Percentiles rank a stretch among this genome's conserved stretches.
phyloP scores from a whole-genome alignment of 2,797 vertebrate species.

The Ficedula albicollis region DNA sequence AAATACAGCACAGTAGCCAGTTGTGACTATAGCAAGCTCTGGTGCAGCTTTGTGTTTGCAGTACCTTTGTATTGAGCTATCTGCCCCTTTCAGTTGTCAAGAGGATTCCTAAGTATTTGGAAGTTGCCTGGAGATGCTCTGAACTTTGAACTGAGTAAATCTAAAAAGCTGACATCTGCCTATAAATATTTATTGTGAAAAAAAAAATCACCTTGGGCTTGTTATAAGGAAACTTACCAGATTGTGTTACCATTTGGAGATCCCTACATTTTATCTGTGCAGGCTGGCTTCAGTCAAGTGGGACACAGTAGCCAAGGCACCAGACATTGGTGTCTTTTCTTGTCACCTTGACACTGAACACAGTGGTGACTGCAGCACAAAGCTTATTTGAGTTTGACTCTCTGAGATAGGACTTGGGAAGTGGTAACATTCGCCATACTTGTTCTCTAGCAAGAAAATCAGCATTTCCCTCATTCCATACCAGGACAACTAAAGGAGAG shows the following conservation, averaged over 20 bases:
- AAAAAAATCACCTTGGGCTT: neutral
- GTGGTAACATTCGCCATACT: neutral
- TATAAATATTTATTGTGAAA: neutral
- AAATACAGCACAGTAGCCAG: neutral
- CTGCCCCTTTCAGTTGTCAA: neutral
- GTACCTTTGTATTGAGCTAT: neutral
- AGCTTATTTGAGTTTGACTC: neutral
- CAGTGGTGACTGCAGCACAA: neutral
- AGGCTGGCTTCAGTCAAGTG: neutral
- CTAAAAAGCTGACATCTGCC: neutral
- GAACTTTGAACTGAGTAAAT: neutral
- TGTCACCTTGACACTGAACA: neutral
- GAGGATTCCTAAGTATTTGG: neutral
- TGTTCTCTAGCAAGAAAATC: neutral
- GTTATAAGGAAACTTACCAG: neutral
- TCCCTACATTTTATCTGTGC: rapidly evolving
- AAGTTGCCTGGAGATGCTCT: neutral
- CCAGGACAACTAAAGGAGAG: neutral
- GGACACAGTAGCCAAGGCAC: neutral
- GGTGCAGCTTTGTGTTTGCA: neutral
- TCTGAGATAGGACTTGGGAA: neutral
- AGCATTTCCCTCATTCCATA: neutral
- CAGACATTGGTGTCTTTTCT: neutral
- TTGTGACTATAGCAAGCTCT: neutral
- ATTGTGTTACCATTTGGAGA: neutral